Evolutionary conservation across 2,888 invertebrate genomes (phyloP), one percentile per base, ranked within the genome.

Genomic region (Brachyopa scutellaris): DNA sequence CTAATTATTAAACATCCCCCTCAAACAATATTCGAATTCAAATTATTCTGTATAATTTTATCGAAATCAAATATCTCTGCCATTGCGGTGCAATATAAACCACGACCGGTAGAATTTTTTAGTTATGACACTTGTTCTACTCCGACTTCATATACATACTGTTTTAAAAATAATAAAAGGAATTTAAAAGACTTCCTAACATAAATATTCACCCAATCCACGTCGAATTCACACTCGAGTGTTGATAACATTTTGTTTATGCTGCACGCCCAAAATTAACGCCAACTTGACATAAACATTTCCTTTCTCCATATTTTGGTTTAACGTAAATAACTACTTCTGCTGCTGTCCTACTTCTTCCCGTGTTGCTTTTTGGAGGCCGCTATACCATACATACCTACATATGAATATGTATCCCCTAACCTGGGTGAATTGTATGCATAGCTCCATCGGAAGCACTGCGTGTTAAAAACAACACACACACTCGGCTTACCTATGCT

Each of bases 231-330:
- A 74, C 45, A 55, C 55, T 23, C 31, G 45, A 17, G 70, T 29
- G 73, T 66, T 79, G 79, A 74, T 79, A 74, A 73, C 66, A 47
- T 26, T 67, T 53, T 79, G 79, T 79, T 79, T 79, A 74, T 57
- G 61, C 42, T 38, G 53, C 26, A 26, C 61, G 47, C 51, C 55
- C 23, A 59, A 15, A 57, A 66, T 61, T 45, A 79, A 74, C 79
- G 61, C 74, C 67, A 61, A 74, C 74, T 79, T 79, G 79, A 74
- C 66, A 79, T 79, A 79, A 79, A 79, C 73, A 79, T 79, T 79
- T 62, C 47, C 53, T 51, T 62, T 74, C 31, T 31, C 38, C 53
- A 45, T 55, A 61, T 40, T 73, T 73, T 79, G 59, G 73, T 79
- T 61, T 74, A 61, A 55, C 38, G 55, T 73, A 66, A 59, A 73